phyloP scores from a whole-genome alignment of 1,140 invertebrate species.

The Hestina assimilis region DNA sequence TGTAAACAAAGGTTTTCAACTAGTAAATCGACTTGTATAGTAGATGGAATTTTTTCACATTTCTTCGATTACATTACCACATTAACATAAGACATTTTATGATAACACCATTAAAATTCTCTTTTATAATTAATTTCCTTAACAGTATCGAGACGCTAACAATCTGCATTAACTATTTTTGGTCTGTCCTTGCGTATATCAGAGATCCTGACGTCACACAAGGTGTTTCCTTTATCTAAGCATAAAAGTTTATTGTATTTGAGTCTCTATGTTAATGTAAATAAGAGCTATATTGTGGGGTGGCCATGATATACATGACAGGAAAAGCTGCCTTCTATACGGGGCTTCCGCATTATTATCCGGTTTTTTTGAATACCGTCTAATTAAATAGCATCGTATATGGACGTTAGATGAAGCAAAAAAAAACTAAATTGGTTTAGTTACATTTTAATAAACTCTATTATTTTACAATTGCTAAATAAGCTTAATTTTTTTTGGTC shows the following conservation, averaged over 20 bases:
- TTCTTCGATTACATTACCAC: neutral
- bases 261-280: neutral
- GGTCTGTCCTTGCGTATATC: constrained; percentile 19
- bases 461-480: too few relatives aligned
- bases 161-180: constrained; percentile 19
- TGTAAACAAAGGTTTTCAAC: too few relatives aligned
- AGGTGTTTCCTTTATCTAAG: constrained; percentile 19
- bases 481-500: too few relatives aligned
- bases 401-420: neutral
- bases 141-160: constrained; percentile 11
- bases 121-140: constrained; percentile 16
- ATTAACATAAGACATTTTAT: constrained; percentile 9
- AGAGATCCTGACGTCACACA: constrained; percentile 15
- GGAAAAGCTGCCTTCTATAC: constrained; percentile 19
- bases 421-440: neutral
- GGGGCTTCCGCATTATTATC: constrained; percentile 24
- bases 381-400: constrained; percentile 13
- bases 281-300: neutral
- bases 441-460: too few relatives aligned
- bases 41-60: neutral
- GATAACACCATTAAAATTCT: constrained; percentile 3
- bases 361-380: constrained; percentile 16
- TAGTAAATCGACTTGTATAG: too few relatives aligned
- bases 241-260: neutral
- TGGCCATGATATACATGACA: constrained; percentile 8